Evolutionary conservation across 1,140 invertebrate genomes (phyloP).

Genomic region (Hydropsyche tenuis): DNA sequence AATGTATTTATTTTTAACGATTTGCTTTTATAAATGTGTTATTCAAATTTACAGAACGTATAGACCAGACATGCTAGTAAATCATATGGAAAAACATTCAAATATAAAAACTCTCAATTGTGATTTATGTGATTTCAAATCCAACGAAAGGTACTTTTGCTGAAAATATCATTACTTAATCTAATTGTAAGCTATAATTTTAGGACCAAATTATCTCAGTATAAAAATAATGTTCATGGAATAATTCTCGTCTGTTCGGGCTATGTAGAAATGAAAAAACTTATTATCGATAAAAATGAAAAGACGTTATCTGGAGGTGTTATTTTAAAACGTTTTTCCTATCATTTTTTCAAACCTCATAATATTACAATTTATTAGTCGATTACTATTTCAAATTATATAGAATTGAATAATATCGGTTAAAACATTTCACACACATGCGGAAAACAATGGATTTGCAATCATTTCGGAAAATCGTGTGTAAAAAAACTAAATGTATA

Average conservation of each 20-base stretch:
- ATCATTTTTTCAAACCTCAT: background rate
- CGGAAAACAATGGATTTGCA: conserved; percentile 33
- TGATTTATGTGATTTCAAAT: conserved; percentile 39
- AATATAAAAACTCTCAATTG: conserved; percentile 28
- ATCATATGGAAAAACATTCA: conserved; percentile 44
- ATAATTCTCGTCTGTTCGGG: background rate
- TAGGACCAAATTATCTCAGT: background rate
- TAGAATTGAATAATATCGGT: background rate
- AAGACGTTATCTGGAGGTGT: too few relatives aligned
- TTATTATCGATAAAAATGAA: background rate
- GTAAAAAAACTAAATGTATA: background rate
- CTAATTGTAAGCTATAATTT: background rate
- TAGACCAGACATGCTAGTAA: conserved; percentile 42
- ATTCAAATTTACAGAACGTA: conserved; percentile 46
- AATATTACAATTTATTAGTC: too few relatives aligned
- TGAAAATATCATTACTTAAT: too few relatives aligned
- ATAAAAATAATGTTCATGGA: background rate
- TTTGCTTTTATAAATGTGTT: too few relatives aligned
- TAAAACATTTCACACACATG: conserved; percentile 33
- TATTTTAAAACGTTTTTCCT: too few relatives aligned
- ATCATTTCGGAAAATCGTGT: conserved; percentile 39
- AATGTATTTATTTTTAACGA: background rate
- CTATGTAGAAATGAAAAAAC: background rate
- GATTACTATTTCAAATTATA: too few relatives aligned
- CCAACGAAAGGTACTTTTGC: conserved; percentile 31